Evolutionary conservation across 2,113 vertebrate genomes (phyloP).

Genomic region (Fregetta grallaria): DNA sequence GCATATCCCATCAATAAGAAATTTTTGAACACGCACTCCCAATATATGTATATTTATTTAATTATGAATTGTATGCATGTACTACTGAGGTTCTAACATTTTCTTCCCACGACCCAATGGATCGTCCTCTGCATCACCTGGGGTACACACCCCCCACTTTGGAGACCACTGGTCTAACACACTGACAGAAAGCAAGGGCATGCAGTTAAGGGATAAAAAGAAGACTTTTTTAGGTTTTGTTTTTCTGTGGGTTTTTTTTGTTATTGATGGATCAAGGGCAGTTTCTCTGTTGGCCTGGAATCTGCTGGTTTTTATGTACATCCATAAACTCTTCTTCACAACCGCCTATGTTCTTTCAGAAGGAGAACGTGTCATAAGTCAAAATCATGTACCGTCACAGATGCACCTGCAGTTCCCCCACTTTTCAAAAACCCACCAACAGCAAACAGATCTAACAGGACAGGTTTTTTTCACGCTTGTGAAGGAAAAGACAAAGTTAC

Average conservation of each 20-base stretch:
- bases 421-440: neutral
- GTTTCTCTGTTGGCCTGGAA: neutral
- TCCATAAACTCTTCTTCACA: neutral
- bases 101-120: neutral
- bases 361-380: neutral
- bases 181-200: neutral
- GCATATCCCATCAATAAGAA: neutral
- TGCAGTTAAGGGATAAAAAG: neutral
- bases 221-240: fast-evolving
- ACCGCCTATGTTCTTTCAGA: neutral
- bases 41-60: neutral
- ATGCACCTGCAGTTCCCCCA: neutral
- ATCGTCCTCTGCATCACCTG: neutral
- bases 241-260: neutral
- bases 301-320: neutral
- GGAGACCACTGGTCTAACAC: neutral
- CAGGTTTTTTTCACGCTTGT: neutral
- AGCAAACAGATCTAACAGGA: neutral
- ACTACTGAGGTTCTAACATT: neutral
- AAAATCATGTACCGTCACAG: fast-evolving
- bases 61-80: no score
- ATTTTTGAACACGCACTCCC: neutral
- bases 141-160: neutral
- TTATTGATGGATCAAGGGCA: neutral
- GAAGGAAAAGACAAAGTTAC: neutral